A percentile compares a stretch with the other conserved stretches of the same genome.
phyloP scores from a whole-genome alignment of 1,140 invertebrate genomes.

The Cydia strobilella region DNA sequence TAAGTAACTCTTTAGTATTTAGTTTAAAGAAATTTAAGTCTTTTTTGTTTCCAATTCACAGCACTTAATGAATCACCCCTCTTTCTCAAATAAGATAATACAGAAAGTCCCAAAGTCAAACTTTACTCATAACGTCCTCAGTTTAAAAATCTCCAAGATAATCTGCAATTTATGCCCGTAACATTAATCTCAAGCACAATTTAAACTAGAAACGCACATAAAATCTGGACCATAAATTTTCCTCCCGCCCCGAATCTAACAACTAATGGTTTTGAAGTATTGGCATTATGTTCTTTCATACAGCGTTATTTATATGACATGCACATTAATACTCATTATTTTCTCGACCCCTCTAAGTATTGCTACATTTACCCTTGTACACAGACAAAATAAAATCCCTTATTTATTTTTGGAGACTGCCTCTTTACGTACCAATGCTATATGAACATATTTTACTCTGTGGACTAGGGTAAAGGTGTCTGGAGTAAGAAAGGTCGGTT shows the following conservation, averaged over 20 bases:
- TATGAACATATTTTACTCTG: slow-evolving; percentile 5
- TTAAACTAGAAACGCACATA: slow-evolving; percentile 23
- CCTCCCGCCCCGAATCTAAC: slow-evolving; percentile 19
- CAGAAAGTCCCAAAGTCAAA: background rate
- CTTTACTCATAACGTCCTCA: slow-evolving; percentile 12
- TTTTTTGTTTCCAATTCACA: background rate
- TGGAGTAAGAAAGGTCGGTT: slow-evolving; percentile 16
- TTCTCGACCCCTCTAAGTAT: slow-evolving; percentile 49
- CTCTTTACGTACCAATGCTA: background rate
- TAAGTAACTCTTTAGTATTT: too few species aligned
- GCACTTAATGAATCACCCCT: background rate
- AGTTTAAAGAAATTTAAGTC: background rate
- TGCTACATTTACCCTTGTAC: slow-evolving; percentile 42
- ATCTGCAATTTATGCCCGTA: background rate
- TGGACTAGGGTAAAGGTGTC: slow-evolving; percentile 22
- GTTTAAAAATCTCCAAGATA: slow-evolving; percentile 4
- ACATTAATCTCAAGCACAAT: slow-evolving; percentile 23
- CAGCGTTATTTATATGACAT: slow-evolving; percentile 50
- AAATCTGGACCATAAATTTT: slow-evolving; percentile 26
- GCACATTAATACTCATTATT: slow-evolving; percentile 58
- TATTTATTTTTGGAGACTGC: background rate
- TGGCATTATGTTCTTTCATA: slow-evolving; percentile 55
- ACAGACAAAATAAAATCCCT: slow-evolving; percentile 29
- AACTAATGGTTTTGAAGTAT: slow-evolving; percentile 72
- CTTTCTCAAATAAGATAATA: slow-evolving; percentile 3